Base-by-base conservation (phyloP, 2,888 invertebrate genomes). In the Lacanobia oleracea region DNA sequence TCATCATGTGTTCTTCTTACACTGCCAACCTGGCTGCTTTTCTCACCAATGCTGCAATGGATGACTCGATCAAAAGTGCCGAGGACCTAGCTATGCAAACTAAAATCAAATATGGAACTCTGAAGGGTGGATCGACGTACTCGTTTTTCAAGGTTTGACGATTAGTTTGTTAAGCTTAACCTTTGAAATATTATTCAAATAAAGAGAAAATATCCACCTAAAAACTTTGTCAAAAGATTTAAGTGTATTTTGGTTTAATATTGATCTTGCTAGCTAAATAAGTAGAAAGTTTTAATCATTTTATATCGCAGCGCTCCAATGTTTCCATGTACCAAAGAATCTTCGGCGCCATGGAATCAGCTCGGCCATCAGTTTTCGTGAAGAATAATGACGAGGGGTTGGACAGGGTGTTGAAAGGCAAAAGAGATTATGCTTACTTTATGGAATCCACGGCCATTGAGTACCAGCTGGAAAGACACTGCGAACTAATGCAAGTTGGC, bases 371-470 rank as follows among this genome's bases (percentile, higher is more conserved):
- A 0, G 98, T 99, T 0, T 99, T 99, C 92, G 97, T 98, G 14
- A 97, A 96, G 75, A 97, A 97, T 88, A 99, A 99, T 90, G 97
- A 97, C 59, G 98, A 98, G 88, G 99, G 99, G 0, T 97, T 99
- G 1, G 98, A 98, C 18, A 96, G 98, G 75, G 99, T 99, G 0
- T 88, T 97, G 67, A 97, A 97, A 92, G 97, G 97, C 56, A 98
- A 98, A 91, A 97, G 98, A 66, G 96, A 96, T 68, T 99, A 99
- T 92, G 99, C 99, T 5, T 99, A 98, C 92, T 96, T 99, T 60
- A 99, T 99, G 98, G 99, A 99, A 95, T 99, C 99, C 9, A 98
- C 99, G 0, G 98, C 98, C 1, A 98, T 99, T 80, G 99, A 99
- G 93, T 99, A 99, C 93, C 98, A 98, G 87, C 97, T 98, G 79